Conservation (phyloP, 2,113 vertebrate genomes). For the Oxyura jamaicensis region DNA sequence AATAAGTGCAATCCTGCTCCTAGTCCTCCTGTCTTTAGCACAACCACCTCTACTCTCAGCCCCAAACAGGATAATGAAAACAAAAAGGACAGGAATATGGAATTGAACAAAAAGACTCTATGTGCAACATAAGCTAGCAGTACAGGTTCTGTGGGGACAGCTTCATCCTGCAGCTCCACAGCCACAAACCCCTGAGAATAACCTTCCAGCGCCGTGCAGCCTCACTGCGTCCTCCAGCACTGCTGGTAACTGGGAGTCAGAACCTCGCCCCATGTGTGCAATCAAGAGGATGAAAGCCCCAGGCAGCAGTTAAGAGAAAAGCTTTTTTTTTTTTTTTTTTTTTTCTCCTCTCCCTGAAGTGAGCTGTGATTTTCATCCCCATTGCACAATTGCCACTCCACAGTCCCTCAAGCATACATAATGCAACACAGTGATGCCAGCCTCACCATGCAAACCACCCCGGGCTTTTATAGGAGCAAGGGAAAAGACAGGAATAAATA, state of each 20-base stretch:
- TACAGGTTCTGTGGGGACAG: not conserved
- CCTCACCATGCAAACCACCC: constrained; percentile 9
- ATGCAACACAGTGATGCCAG: not conserved
- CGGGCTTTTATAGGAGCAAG: not conserved
- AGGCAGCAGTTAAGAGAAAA: not conserved
- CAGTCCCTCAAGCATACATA: constrained; percentile 7
- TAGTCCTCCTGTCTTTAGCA: not conserved
- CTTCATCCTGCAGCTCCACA: not conserved
- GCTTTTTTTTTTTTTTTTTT: not conserved
- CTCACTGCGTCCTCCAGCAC: not conserved
- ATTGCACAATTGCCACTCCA: constrained; percentile 20
- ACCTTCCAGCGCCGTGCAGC: not conserved
- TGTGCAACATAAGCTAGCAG: not conserved
- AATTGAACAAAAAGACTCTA: not conserved
- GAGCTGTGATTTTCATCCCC: constrained; percentile 31
- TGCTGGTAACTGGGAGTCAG: not conserved
- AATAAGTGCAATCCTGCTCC: not conserved
- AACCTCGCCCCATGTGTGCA: accelerated
- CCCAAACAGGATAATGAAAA: not conserved
- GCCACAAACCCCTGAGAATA: not conserved
- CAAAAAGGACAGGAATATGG: not conserved
- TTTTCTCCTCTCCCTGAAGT: not conserved
- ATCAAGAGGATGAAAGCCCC: not conserved
- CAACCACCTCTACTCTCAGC: too few species aligned
- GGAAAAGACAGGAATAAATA: not conserved